These are phyloP conservation scores for Drosophila hamatofila DNA, from an alignment of 2,888 invertebrate genomes.

Conservation along the genomic window DNA sequence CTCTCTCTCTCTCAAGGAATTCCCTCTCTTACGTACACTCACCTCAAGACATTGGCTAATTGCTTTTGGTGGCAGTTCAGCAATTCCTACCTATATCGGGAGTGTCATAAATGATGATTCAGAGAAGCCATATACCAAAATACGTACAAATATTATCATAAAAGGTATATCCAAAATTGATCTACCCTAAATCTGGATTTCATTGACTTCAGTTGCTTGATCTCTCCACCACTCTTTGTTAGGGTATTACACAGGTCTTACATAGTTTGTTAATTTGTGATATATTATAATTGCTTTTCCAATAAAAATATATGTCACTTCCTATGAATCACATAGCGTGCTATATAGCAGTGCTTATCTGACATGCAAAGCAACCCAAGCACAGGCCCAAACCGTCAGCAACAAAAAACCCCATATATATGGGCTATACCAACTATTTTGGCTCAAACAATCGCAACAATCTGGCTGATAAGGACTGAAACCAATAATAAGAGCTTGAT, in stretches of 20 bases:
- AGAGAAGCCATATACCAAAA: not conserved
- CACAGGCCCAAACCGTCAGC: constrained; percentile 6
- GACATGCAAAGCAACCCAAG: constrained; percentile 6
- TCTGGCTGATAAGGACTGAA: constrained; percentile 52
- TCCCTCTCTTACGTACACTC: not conserved
- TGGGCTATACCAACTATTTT: constrained; percentile 43
- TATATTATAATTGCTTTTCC: constrained; percentile 3
- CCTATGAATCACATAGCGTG: constrained; percentile 34
- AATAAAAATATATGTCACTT: constrained; percentile 11
- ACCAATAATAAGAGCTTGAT: constrained; percentile 49
- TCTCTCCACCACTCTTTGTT: not conserved
- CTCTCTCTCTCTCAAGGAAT: not conserved
- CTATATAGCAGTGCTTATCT: constrained; percentile 22
- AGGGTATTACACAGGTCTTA: not conserved
- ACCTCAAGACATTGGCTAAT: constrained; percentile 11
- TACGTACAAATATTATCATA: not conserved
- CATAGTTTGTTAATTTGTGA: not conserved
- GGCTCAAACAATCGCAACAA: constrained; percentile 29
- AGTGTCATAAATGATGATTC: not conserved
- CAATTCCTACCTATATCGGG: not conserved
- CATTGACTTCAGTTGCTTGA: not conserved
- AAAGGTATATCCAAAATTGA: not conserved
- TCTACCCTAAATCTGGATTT: not conserved
- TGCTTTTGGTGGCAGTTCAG: not conserved
- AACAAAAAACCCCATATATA: constrained; percentile 22